phyloP scores from a whole-genome alignment of 2,113 vertebrate species.

The Bucco capensis region DNA sequence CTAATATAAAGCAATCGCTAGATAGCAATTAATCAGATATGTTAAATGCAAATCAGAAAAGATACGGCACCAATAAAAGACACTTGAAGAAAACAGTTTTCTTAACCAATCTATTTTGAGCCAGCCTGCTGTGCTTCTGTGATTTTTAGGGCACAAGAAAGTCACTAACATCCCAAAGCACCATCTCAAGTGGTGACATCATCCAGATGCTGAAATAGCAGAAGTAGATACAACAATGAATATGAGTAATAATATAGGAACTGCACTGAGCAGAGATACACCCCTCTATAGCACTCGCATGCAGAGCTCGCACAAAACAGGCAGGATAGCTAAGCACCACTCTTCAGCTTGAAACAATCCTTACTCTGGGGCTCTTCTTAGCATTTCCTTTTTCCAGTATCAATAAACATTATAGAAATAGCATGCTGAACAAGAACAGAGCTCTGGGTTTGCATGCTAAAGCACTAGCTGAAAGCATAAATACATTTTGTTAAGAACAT shows the following conservation, averaged over 20 bases:
- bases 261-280: neutral
- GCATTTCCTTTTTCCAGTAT: neutral
- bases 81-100: neutral
- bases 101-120: neutral
- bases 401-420: constrained; percentile 27
- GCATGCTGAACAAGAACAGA: neutral
- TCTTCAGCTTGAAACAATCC: neutral
- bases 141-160: neutral
- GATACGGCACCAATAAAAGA: neutral
- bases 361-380: neutral
- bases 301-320: neutral
- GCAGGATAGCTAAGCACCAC: neutral
- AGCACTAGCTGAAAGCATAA: neutral
- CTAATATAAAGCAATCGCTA: neutral
- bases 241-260: neutral
- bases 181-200: neutral
- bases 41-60: neutral
- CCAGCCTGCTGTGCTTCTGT: neutral
- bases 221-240: neutral
- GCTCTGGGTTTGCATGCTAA: neutral
- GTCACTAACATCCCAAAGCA: neutral
- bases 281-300: neutral
- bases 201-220: neutral
- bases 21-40: neutral
- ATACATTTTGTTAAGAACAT: constrained; percentile 7